Conservation (phyloP, 2,888 invertebrate species). For the Lithophane leautieri region DNA sequence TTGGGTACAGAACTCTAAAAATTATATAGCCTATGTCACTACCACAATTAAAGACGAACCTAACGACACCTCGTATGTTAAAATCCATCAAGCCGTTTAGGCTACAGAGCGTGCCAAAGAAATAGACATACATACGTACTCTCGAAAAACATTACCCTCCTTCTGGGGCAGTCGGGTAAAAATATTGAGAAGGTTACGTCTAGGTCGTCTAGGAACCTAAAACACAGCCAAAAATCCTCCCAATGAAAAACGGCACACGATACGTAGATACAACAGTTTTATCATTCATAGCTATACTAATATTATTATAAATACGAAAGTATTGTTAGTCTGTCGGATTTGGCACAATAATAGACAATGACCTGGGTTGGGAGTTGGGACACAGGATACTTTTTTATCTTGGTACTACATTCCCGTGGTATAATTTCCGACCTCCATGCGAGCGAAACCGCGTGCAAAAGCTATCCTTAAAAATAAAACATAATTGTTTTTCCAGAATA, state of each 20-base stretch:
- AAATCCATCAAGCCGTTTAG: too few species aligned
- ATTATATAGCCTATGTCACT: too few species aligned
- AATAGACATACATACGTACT: too few species aligned
- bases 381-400: too few species aligned
- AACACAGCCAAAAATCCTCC: not conserved
- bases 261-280: not conserved
- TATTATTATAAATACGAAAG: not conserved
- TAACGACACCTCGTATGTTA: too few species aligned
- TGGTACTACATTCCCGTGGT: not conserved
- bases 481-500: constrained; percentile 62
- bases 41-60: too few species aligned
- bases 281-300: not conserved
- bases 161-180: too few species aligned
- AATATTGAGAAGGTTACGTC: not conserved
- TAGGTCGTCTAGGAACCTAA: not conserved
- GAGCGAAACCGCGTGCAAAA: not conserved
- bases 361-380: not conserved
- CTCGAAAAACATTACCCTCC: too few species aligned
- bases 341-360: not conserved
- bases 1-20: too few species aligned
- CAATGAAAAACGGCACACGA: not conserved
- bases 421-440: too few species aligned
- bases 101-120: too few species aligned
- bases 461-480: not conserved
- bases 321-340: not conserved